phyloP scores from a whole-genome alignment of 1,140 invertebrate genomes.

The Panagrolaimus sp. region DNA sequence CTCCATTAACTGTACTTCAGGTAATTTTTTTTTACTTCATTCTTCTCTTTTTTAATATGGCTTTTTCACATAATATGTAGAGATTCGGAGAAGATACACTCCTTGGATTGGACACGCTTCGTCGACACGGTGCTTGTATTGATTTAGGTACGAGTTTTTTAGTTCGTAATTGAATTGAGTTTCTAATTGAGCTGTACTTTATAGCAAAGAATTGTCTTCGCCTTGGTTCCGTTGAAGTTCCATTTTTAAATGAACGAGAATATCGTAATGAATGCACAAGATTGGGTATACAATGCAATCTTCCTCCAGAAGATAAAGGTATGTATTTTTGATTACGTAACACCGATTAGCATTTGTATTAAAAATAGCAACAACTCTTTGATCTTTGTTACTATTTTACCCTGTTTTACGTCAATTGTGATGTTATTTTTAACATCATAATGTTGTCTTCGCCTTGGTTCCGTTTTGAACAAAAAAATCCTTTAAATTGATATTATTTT shows the following conservation, averaged over 20 bases:
- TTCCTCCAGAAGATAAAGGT: neutral
- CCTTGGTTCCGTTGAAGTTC: slow-evolving; percentile 10
- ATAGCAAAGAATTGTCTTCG: slow-evolving; percentile 12
- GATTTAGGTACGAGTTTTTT: too few species aligned
- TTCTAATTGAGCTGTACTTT: too few species aligned
- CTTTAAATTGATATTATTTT: neutral
- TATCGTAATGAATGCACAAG: slow-evolving; percentile 15
- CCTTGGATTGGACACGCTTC: slow-evolving; percentile 14
- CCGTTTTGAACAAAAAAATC: too few species aligned
- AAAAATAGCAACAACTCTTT: neutral
- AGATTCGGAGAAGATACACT: slow-evolving; percentile 15
- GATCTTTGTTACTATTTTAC: neutral
- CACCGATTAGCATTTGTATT: neutral
- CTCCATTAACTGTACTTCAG: slow-evolving; percentile 20
- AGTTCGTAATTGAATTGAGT: too few species aligned
- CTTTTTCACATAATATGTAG: too few species aligned
- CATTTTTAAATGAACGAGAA: slow-evolving; percentile 19
- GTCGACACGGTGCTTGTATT: slow-evolving; percentile 14
- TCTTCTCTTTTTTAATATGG: too few species aligned
- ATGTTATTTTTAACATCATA: too few species aligned
- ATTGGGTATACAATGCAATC: neutral
- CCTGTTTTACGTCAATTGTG: neutral
- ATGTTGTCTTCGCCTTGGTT: too few species aligned
- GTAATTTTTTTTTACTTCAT: too few species aligned
- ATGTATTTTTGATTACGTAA: slow-evolving; percentile 2